A percentile compares a stretch with the other conserved stretches of the same genome.
Conservation (phyloP, 2,888 invertebrate genomes). For the Caenorhabditis afra region DNA sequence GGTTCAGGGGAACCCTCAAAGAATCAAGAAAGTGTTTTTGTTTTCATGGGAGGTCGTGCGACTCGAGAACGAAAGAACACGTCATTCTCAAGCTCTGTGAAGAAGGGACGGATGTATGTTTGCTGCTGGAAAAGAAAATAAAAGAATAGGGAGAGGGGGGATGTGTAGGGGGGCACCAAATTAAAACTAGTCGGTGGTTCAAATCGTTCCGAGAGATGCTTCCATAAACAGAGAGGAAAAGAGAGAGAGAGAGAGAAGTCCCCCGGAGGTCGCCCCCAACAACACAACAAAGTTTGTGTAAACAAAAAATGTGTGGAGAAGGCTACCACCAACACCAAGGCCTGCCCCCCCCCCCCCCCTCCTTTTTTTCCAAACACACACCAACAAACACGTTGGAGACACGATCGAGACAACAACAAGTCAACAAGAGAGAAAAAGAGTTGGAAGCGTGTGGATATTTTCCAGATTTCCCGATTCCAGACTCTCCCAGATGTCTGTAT, state of each 20-base stretch:
- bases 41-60: background rate
- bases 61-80: too few relatives aligned
- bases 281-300: constrained; percentile 55
- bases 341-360: too few relatives aligned
- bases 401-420: too few relatives aligned
- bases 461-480: too few relatives aligned
- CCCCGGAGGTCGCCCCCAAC: constrained; percentile 14
- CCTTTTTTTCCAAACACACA: too few relatives aligned
- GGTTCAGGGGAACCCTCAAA: background rate
- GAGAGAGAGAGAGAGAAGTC: constrained; percentile 2
- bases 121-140: constrained; percentile 10
- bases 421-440: too few relatives aligned
- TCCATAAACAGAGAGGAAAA: constrained; percentile 44
- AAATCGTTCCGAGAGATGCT: constrained; percentile 18
- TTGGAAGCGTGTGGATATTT: too few relatives aligned
- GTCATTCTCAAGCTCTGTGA: too few relatives aligned
- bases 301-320: constrained; percentile 46
- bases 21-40: constrained; percentile 39
- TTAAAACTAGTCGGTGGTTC: constrained; percentile 50
- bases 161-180: constrained; percentile 37
- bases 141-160: background rate
- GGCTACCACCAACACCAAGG: too few relatives aligned
- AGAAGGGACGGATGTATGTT: background rate
- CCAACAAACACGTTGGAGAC: too few relatives aligned
- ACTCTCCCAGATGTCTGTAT: too few relatives aligned